phyloP scores from a whole-genome alignment of 1,140 invertebrate species.

The Drosophila pruinosa region DNA sequence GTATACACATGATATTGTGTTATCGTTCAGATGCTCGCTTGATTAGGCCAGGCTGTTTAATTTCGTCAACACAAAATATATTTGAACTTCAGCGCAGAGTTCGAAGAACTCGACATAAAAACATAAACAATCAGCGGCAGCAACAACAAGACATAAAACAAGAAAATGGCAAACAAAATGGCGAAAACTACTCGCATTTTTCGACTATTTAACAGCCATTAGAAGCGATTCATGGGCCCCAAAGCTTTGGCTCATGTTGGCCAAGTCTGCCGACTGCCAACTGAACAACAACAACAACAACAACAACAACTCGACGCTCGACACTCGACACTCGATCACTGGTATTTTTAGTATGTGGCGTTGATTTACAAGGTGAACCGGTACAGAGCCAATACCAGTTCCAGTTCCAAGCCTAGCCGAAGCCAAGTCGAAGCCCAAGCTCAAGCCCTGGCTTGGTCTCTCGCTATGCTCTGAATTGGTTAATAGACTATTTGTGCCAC shows the following conservation, averaged over 20 bases:
- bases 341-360: conserved; percentile 52
- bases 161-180: conserved; percentile 44
- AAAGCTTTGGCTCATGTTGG: conserved; percentile 28
- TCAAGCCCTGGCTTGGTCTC: too few relatives aligned
- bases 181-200: conserved; percentile 35
- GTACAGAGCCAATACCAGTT: conserved; percentile 47
- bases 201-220: conserved; percentile 26
- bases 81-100: conserved; percentile 47
- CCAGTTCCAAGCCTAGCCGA: too few relatives aligned
- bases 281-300: conserved; percentile 21
- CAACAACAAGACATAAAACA: conserved; percentile 4
- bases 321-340: conserved; percentile 35
- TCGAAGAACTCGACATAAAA: conserved; percentile 48
- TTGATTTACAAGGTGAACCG: conserved; percentile 52
- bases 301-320: conserved; percentile 14
- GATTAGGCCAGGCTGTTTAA: conserved; percentile 41
- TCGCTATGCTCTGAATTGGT: too few relatives aligned
- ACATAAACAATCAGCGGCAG: conserved; percentile 34
- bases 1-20: not conserved
- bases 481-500: too few relatives aligned
- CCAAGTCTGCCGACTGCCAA: conserved; percentile 45
- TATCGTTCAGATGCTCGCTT: conserved; percentile 38
- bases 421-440: too few relatives aligned
- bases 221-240: conserved; percentile 35
- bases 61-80: conserved; percentile 30